Conservation (phyloP, 1,140 invertebrate genomes). For the Tetragnatha versicolor region DNA sequence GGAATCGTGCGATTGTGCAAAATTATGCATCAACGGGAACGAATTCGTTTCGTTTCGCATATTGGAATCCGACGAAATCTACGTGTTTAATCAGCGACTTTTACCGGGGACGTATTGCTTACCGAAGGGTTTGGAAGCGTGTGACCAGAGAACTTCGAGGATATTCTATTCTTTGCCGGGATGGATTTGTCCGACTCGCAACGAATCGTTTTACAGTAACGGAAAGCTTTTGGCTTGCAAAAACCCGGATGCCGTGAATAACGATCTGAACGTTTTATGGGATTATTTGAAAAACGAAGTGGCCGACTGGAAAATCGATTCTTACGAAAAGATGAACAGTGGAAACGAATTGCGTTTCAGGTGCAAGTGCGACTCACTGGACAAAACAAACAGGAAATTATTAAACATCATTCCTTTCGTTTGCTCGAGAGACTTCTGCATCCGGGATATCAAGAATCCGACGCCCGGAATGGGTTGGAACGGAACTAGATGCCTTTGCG, state of each 20-base stretch:
- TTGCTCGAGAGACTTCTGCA: slow-evolving; percentile 9
- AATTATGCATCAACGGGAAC: not conserved
- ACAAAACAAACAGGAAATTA: not conserved
- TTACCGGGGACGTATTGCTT: not conserved
- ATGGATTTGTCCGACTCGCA: not conserved
- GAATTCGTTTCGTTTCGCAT: not conserved
- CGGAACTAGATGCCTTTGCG: not conserved
- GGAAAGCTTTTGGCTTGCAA: not conserved
- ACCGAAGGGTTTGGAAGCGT: not conserved
- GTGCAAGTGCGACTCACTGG: not conserved
- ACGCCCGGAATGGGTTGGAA: not conserved
- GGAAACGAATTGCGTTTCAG: not conserved
- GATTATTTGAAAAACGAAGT: not conserved
- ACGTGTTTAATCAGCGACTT: not conserved
- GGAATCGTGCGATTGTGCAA: not conserved
- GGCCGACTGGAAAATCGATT: not conserved
- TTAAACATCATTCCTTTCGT: not conserved
- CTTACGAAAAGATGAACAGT: not conserved
- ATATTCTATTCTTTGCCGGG: not conserved
- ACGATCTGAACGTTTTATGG: not conserved
- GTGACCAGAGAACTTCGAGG: not conserved
- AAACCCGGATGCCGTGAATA: not conserved
- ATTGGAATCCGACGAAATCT: not conserved
- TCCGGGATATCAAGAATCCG: not conserved
- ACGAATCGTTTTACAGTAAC: not conserved